These are phyloP conservation scores for Himalopsyche phryganea DNA, from an alignment of 1,140 invertebrate genomes.

Conservation along the genomic window DNA sequence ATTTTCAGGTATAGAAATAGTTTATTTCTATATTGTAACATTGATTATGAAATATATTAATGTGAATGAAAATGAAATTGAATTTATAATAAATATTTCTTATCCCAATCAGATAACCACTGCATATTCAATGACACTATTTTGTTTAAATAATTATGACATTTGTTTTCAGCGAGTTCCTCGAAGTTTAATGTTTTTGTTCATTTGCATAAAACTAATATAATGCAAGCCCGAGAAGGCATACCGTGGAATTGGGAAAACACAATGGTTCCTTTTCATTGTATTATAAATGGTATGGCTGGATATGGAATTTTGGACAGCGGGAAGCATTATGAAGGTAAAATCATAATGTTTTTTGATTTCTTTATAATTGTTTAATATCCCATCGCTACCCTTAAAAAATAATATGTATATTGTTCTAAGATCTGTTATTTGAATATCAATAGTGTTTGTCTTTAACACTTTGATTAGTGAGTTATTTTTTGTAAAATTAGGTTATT, in stretches of 20 bases:
- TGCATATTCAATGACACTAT: too few relatives aligned
- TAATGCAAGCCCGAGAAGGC: slow-evolving; percentile 12
- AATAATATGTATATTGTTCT: too few relatives aligned
- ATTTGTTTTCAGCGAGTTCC: slow-evolving; percentile 22
- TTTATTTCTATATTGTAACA: background rate
- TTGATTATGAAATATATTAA: background rate
- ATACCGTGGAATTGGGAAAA: slow-evolving; percentile 28
- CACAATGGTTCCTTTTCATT: slow-evolving; percentile 28
- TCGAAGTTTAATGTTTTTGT: slow-evolving; percentile 27
- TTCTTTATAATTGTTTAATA: background rate
- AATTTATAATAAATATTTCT: too few relatives aligned
- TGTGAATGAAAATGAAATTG: too few relatives aligned
- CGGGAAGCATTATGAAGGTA: slow-evolving; percentile 25
- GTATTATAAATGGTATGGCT: slow-evolving; percentile 26
- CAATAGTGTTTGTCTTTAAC: too few relatives aligned
- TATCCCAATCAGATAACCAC: too few relatives aligned
- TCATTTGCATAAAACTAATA: slow-evolving; percentile 18
- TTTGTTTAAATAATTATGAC: background rate
- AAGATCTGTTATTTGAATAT: too few relatives aligned
- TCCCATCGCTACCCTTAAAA: too few relatives aligned
- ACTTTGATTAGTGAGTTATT: too few relatives aligned
- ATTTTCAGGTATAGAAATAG: slow-evolving; percentile 32
- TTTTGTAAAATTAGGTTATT: too few relatives aligned
- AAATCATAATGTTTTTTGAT: background rate
- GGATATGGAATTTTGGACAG: slow-evolving; percentile 30